Evolutionary conservation across 2,888 invertebrate species (phyloP), one percentile per base, ranked within the genome.

Genomic region (Callosobruchus maculatus): DNA sequence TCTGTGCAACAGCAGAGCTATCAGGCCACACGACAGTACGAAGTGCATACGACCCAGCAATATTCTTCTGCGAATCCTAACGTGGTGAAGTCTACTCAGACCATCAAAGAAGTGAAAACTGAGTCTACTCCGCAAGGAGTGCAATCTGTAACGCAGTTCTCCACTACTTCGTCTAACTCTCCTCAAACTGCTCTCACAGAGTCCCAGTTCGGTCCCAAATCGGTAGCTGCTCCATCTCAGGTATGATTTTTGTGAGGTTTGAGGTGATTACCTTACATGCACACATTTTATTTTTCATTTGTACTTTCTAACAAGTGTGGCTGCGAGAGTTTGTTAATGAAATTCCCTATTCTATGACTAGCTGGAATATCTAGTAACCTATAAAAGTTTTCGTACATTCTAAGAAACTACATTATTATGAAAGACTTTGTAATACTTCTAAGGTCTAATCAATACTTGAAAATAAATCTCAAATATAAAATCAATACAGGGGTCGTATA

Each of bases 191-290:
- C 21, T 18, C 49, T 49, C 9, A 49, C 21, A 21, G 2, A 3
- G 21, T 26, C 70, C 26, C 70, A 70, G 26, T 70, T 22, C 20
- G 22, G 66, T 67, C 66, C 73, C 20, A 71, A 75, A 71, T 69
- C 73, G 70, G 76, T 72, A 70, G 74, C 75, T 77, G 78, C 77
- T 79, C 77, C 77, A 72, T 30, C 73, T 74, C 80, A 80, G 80
- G 80, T 80, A 80, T 74, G 77, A 74, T 71, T 72, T 70, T 70
- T 31, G 3, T 21, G 68, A 68, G 22, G 22, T 22, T 68, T 68
- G 68, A 49, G 49, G 49, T 49, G 49, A 49, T 49, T 18, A 49
- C 1, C 4, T 49, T 49, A 49, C 13, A 49, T 49, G 49, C 49
- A 49, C 49, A 13, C 7, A 13, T 49, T 49, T 49, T 49, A 49